Conservation (phyloP, 2,797 vertebrate species). For the Nannoperca australis region DNA sequence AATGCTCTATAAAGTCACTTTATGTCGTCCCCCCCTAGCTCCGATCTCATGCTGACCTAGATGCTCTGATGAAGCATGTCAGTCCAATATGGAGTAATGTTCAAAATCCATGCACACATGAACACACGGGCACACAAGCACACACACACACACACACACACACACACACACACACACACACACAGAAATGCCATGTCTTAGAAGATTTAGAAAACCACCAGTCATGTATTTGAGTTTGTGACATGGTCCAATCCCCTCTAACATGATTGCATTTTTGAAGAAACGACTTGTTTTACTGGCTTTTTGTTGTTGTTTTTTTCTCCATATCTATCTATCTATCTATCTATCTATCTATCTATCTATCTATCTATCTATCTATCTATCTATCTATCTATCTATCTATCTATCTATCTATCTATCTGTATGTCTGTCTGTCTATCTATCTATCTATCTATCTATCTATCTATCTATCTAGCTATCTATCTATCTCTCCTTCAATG, state of each 20-base stretch:
- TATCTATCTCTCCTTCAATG: too few relatives aligned
- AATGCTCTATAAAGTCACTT: constrained; percentile 57
- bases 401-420: background rate
- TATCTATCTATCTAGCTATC: too few relatives aligned
- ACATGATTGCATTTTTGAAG: constrained; percentile 62
- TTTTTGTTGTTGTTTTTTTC: background rate
- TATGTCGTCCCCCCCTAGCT: constrained; percentile 14
- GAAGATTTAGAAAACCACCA: constrained; percentile 66
- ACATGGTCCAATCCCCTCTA: constrained; percentile 68
- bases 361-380: background rate
- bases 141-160: background rate
- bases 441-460: too few relatives aligned
- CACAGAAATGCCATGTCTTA: constrained; percentile 51
- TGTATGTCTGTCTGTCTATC: too few relatives aligned
- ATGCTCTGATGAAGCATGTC: constrained; percentile 80
- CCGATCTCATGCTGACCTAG: constrained; percentile 77
- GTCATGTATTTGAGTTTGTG: constrained; percentile 61
- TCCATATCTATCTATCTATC: constrained; percentile 1
- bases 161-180: background rate
- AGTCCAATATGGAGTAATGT: constrained; percentile 67
- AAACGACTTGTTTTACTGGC: constrained; percentile 61
- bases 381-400: background rate
- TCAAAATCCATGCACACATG: constrained; percentile 59
- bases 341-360: constrained; percentile 10
- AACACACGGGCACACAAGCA: constrained; percentile 33